Percentiles rank a stretch among this genome's conserved stretches.
Evolutionary conservation across 2,888 invertebrate species (phyloP).

Genomic region (Brachyopa scutellaris): DNA sequence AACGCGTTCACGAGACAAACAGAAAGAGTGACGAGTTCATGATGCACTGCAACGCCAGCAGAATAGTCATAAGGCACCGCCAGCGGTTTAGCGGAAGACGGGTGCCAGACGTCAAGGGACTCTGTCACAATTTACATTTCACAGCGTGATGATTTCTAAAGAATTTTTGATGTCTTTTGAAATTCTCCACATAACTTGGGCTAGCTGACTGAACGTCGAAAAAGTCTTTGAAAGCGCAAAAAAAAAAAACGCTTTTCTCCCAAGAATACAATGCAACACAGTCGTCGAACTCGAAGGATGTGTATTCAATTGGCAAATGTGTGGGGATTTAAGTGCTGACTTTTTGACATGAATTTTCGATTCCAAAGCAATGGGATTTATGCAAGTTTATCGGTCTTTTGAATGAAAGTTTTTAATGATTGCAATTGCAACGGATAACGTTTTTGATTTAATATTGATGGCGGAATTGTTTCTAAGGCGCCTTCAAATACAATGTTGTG

Average conservation of each 20-base stretch:
- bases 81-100: not conserved
- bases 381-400: constrained; percentile 17
- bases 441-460: constrained; percentile 13
- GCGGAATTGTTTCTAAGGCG: too few relatives aligned
- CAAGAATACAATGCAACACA: constrained; percentile 31
- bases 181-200: constrained; percentile 59
- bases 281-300: not conserved
- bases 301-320: constrained; percentile 30
- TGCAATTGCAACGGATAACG: constrained; percentile 41
- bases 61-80: constrained; percentile 57
- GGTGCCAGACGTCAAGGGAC: constrained; percentile 30
- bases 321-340: constrained; percentile 18
- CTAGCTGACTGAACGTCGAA: constrained; percentile 1
- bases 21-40: constrained; percentile 66
- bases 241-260: constrained; percentile 22
- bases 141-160: constrained; percentile 60
- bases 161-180: constrained; percentile 66
- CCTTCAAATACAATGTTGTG: too few relatives aligned
- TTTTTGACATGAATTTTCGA: not conserved
- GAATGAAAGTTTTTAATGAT: constrained; percentile 37
- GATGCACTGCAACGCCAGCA: constrained; percentile 62
- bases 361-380: not conserved
- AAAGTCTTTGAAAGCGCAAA: constrained; percentile 38
- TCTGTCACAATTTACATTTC: constrained; percentile 69
- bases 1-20: constrained; percentile 70